Evolutionary conservation across 2,888 invertebrate species (phyloP), one percentile per base, ranked within the genome.

Genomic region (Dasypogon diadema): DNA sequence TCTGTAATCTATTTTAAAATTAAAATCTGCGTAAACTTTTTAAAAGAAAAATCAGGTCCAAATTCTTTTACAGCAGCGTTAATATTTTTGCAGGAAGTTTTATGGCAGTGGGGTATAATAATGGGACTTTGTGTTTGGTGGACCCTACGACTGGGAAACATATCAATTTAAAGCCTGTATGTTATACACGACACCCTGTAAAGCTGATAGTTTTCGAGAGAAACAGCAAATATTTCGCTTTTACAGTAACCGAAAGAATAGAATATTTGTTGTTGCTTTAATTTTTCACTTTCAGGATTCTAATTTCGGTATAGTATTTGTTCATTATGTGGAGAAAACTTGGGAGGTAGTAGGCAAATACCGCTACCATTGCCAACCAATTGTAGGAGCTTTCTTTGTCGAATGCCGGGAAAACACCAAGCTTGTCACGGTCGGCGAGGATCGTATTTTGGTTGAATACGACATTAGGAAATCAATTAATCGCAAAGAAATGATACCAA

Each of bases 341-440:
- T 92, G 91, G 91, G 78, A 79, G 0, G 89, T 89, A 77, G 76
- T 89, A 22, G 92, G 90, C 10, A 91, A 91, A 82, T 88, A 89
- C 78, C 86, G 89, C 58, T 87, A 90, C 0, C 92, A 92, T 82
- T 89, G 88, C 80, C 88, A 88, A 77, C 85, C 87, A 0, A 88
- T 92, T 46, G 87, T 85, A 0, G 87, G 89, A 6, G 6, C 18
- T 26, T 82, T 92, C 1, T 83, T 89, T 78, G 92, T 92, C 81
- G 83, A 88, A 2, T 84, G 87, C 0, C 79, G 83, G n/a, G 84
- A 84, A 77, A 84, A 84, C 2, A 79, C 24, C 8, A 60, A 70
- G 10, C n/a, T 92, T 0, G 83, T 90, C 54, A 90, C 91, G 0
- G 81, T 92, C 30, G 90, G 90, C 0, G 83, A 86, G 51, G 92